phyloP scores from a whole-genome alignment of 2,113 vertebrate species.

The Nothocercus julius region DNA sequence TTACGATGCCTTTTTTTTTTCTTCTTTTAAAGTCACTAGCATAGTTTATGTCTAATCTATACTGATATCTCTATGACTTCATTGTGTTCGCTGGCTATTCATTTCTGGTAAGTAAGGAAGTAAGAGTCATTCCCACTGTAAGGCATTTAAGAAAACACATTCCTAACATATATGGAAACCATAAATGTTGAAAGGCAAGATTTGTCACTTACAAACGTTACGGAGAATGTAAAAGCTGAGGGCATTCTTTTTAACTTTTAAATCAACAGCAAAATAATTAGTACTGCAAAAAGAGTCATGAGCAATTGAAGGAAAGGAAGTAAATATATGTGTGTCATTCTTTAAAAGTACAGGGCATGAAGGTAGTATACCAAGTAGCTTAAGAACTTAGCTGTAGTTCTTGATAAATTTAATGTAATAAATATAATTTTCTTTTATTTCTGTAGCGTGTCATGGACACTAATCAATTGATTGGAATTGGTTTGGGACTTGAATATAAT shows the following conservation, averaged over 20 bases:
- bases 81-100: background rate
- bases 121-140: background rate
- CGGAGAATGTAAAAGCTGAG: background rate
- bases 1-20: background rate
- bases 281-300: background rate
- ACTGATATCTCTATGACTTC: background rate
- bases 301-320: background rate
- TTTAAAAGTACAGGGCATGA: background rate
- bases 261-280: background rate
- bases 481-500: constrained; percentile 23
- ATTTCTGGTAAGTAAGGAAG: background rate
- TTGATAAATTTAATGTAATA: background rate
- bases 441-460: background rate
- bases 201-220: background rate
- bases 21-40: background rate
- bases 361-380: background rate
- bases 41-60: background rate
- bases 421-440: background rate
- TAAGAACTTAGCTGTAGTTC: background rate
- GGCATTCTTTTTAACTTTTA: background rate
- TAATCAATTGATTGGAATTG: background rate
- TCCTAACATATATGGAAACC: background rate
- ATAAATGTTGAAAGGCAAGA: background rate
- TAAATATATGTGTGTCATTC: background rate
- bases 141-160: background rate